Evolutionary conservation across 2,113 vertebrate species (phyloP).

Genomic region (Phylloscopus whistleri): DNA sequence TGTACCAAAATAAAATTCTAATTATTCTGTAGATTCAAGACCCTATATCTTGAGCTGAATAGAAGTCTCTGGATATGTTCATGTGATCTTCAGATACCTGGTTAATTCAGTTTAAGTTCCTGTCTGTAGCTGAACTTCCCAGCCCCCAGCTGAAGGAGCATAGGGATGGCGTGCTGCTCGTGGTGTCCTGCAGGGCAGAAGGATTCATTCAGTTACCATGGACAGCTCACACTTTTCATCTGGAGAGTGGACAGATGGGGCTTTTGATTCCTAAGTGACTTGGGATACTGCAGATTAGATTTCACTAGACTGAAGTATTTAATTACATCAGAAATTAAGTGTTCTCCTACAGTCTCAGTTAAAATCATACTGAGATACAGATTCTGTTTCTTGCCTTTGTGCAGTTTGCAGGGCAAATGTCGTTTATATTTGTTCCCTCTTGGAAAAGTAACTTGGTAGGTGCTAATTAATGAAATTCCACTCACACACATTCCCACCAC

Average conservation of each 20-base stretch:
- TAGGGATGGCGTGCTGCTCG: not conserved
- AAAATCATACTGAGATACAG: not conserved
- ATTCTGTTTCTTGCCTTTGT: not conserved
- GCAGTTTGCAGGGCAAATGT: not conserved
- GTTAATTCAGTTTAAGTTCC: not conserved
- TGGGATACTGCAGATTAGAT: not conserved
- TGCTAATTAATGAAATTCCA: not conserved
- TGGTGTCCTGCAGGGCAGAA: not conserved
- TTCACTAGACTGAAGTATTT: not conserved
- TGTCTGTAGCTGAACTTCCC: not conserved
- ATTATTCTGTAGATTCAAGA: not conserved
- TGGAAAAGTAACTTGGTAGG: not conserved
- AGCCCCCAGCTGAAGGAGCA: not conserved
- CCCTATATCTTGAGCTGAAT: not conserved
- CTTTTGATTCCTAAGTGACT: not conserved
- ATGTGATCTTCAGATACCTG: not conserved
- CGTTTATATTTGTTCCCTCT: not conserved
- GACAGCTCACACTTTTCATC: not conserved
- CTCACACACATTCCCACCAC: not conserved
- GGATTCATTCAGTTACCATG: not conserved
- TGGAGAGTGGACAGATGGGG: not conserved
- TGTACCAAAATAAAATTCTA: not conserved
- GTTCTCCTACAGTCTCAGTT: not conserved
- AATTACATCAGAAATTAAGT: not conserved
- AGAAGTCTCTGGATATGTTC: not conserved